Base-by-base conservation (phyloP, 2,888 invertebrate genomes). In the Dynastes maya region DNA sequence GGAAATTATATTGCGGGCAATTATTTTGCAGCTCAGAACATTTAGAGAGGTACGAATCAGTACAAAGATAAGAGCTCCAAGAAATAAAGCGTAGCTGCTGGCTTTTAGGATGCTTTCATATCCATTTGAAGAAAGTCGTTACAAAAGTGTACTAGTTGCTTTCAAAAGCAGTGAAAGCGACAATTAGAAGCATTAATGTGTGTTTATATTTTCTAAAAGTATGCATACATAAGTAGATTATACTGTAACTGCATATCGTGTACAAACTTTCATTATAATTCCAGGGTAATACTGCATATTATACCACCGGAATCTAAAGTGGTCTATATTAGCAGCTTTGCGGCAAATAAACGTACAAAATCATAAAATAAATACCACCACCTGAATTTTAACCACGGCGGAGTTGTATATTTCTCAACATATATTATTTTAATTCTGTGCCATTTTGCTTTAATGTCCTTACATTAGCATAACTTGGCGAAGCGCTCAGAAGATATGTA, bases 351-450 rank as follows among this genome's bases (percentile, higher is more conserved):
- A 65, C 65, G 65, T 65, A 40, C 16, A 49, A 68, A 51, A 51
- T 68, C 49, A 49, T 51, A 49, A 68, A 68, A 68, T 68, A 68
- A 68, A 68, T 68, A 16, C 13, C 49, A 22, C 67, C 22, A 68
- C 67, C 49, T 68, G 67, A 68, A 51, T 68, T 51, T 68, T 22
- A 68, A 68, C 67, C 49, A 68, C 49, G 0, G 49, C 49, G 67
- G 27, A 45, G 45, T 68, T 68, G 67, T 40, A 68, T 51, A 49
- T 45, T 68, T 68, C 49, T 8, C 51, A 68, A 49, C 67, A 68
- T 68, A 68, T 68, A 68, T 68, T 68, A 68, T 49, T 68, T 68
- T 68, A 45, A 68, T 68, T 68, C 49, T 51, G 67, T 27, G 67
- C 67, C 67, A 68, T 68, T 68, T 68, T 68, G 49, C 49, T 49